These are phyloP conservation scores for Leuciscus waleckii DNA, from an alignment of 2,797 vertebrate genomes.

Conservation along the genomic window DNA sequence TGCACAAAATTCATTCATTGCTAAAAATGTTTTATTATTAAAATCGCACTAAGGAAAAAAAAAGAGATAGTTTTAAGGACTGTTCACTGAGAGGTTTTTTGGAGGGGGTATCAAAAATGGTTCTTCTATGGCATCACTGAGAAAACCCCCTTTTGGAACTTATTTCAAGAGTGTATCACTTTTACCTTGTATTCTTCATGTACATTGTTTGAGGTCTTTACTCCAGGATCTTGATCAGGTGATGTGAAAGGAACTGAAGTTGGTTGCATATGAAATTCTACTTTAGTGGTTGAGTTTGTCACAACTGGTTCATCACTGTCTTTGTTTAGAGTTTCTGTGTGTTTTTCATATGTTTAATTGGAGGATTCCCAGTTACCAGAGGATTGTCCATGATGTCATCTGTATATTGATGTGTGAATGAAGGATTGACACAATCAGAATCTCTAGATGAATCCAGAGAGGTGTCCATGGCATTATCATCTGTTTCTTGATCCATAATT, in stretches of 20 bases:
- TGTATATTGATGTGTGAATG: not conserved
- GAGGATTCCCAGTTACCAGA: not conserved
- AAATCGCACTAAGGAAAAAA: not conserved
- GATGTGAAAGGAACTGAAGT: not conserved
- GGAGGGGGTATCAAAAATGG: too few relatives aligned
- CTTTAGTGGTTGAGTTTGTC: not conserved
- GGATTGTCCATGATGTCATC: not conserved
- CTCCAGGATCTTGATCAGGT: not conserved
- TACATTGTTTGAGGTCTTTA: not conserved
- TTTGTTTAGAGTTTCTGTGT: not conserved
- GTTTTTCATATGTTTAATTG: not conserved
- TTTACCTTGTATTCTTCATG: slow-evolving; percentile 1
- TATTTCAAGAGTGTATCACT: not conserved
- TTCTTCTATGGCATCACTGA: too few relatives aligned
- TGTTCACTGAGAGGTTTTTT: too few relatives aligned
- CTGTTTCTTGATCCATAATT: not conserved
- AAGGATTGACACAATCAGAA: not conserved
- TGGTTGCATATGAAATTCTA: not conserved
- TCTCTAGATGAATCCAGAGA: not conserved
- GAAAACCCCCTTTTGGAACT: not conserved
- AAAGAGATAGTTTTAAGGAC: too few relatives aligned
- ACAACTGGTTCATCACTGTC: too few relatives aligned
- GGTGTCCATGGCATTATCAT: not conserved
- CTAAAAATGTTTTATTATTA: not conserved
- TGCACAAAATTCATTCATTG: not conserved